These are phyloP conservation scores for Timema podura DNA, from an alignment of 2,888 invertebrate genomes.

Conservation along the genomic window DNA sequence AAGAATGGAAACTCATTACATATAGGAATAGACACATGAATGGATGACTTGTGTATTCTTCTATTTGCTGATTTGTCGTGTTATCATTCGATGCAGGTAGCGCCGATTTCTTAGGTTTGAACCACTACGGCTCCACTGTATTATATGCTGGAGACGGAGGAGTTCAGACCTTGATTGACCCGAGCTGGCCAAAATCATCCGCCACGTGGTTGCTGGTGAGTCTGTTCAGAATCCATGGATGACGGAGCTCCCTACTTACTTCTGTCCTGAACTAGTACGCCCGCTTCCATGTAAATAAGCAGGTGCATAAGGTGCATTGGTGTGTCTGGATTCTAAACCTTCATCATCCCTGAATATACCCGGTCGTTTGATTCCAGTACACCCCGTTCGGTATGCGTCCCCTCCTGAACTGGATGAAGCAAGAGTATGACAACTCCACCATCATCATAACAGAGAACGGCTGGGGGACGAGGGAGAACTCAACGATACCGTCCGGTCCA, in stretches of 20 bases:
- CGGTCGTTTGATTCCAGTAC: constrained; percentile 40
- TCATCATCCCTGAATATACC: too few species aligned
- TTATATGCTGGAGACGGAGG: neutral
- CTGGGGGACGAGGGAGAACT: constrained; percentile 23
- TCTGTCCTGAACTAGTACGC: too few species aligned
- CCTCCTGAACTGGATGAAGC: constrained; percentile 21
- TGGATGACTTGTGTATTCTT: too few species aligned
- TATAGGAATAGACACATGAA: too few species aligned
- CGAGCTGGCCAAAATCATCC: neutral
- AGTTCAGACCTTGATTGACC: neutral
- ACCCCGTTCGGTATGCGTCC: constrained; percentile 27
- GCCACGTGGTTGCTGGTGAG: neutral
- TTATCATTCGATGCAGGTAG: neutral
- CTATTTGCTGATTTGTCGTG: too few species aligned
- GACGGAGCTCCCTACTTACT: too few species aligned
- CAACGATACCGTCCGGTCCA: constrained; percentile 21
- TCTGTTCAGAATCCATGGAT: too few species aligned
- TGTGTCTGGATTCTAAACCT: too few species aligned
- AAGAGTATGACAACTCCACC: constrained; percentile 24
- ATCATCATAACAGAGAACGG: constrained; percentile 27
- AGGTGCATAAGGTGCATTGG: too few species aligned
- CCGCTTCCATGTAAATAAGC: too few species aligned
- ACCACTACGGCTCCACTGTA: neutral
- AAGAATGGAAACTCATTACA: too few species aligned
- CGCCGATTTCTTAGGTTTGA: neutral